phyloP scores from a whole-genome alignment of 1,140 invertebrate genomes.

The Branchinecta lynchi region DNA sequence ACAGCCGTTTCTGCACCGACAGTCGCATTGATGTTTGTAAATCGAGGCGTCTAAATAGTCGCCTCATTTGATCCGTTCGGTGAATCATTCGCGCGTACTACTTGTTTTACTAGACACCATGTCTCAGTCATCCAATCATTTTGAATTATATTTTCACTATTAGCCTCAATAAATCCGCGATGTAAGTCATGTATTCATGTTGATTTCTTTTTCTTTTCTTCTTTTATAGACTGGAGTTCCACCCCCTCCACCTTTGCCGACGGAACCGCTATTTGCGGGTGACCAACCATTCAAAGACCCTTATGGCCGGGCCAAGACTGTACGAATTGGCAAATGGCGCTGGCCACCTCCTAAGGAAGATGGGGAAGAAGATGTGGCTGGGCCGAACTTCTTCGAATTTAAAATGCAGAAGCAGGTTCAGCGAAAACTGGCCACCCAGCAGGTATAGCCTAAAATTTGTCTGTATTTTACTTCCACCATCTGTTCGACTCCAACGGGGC shows the following conservation, averaged over 20 bases:
- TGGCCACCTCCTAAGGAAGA: slow-evolving; percentile 83
- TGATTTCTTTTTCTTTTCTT: too few relatives aligned
- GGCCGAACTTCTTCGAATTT: slow-evolving; percentile 67
- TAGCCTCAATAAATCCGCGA: too few relatives aligned
- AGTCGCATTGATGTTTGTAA: too few relatives aligned
- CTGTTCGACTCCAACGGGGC: too few relatives aligned
- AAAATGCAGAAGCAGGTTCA: slow-evolving; percentile 60
- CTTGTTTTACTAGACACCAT: too few relatives aligned
- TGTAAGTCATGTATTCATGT: too few relatives aligned
- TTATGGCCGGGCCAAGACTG: slow-evolving; percentile 81
- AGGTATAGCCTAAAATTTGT: background rate
- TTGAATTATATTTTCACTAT: too few relatives aligned
- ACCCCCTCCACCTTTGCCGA: slow-evolving; percentile 68
- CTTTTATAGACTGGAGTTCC: slow-evolving; percentile 32
- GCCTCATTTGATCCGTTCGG: too few relatives aligned
- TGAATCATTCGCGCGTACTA: too few relatives aligned
- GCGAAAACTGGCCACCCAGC: slow-evolving; percentile 22
- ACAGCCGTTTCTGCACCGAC: too few relatives aligned
- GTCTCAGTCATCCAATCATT: too few relatives aligned
- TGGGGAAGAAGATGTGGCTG: slow-evolving; percentile 35
- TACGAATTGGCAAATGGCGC: slow-evolving; percentile 87
- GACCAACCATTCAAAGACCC: slow-evolving; percentile 73
- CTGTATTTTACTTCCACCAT: background rate
- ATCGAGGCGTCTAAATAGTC: too few relatives aligned
- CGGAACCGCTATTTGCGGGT: slow-evolving; percentile 50